Evolutionary conservation across 2,113 vertebrate genomes (phyloP), one percentile per base, ranked within the genome.

Genomic region (Vireo altiloquus): DNA sequence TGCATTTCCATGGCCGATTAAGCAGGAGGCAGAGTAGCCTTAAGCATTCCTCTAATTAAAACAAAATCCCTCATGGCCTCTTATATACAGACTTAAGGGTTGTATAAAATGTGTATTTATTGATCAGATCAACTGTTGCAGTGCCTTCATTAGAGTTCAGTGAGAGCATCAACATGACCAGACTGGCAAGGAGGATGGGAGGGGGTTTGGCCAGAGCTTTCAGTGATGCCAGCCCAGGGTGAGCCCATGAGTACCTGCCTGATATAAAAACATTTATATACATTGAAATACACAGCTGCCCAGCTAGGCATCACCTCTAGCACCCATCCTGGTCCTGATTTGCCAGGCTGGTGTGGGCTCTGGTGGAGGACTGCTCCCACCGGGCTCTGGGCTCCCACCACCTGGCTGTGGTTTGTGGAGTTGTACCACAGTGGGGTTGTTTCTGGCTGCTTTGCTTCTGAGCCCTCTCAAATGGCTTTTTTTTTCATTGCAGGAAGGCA

Each of bases 31-130:
- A 90, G 71, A 53, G 85, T 35, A 92, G 80, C 80, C 64, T 89
- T 61, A 61, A 95, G 91, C 86, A 44, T 59, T 63, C 64, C 44
- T 93, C 68, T 95, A 96, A 96, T 94, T 95, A 95, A 97, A 94
- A 81, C 72, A 80, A 94, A 96, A 92, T 86, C 94, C 92, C 90
- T 70, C 3, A 0, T 60, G 92, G 86, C 80, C 56, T 77, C 35
- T 92, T 83, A 22, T 20, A 56, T 33, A 57, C 68, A 47, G 72
- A 33, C 65, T 47, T 81, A 46, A 77, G 44, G 72, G 27, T n/a
- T 54, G 82, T 90, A 40, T 39, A 53, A 90, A 86, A 89, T 70
- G 64, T 60, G 3, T 89, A 54, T 90, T 81, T 83, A 94, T 91
- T 47, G 89, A 94, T 91, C 16, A 54, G 59, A 47, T 74, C 80